A percentile compares a stretch with the other conserved stretches of the same genome.
Evolutionary conservation across 2,113 vertebrate species (phyloP).

Genomic region (Semicossyphus pulcher): DNA sequence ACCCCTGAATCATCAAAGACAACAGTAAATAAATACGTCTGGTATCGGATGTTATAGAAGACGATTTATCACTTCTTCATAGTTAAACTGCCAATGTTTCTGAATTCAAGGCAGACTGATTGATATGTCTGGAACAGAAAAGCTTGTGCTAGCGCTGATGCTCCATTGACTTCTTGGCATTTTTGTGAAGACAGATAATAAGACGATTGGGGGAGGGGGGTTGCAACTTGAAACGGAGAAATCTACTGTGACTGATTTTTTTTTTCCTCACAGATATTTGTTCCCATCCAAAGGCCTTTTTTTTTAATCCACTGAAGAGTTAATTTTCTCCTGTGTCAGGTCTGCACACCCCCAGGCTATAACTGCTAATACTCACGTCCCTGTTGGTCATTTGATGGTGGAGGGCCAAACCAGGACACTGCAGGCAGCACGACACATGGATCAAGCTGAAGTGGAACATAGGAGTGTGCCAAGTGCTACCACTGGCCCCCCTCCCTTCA

Average conservation of each 20-base stretch:
- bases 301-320: not conserved
- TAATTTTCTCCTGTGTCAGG: not conserved
- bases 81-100: not conserved
- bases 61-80: not conserved
- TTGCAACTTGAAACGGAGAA: not conserved
- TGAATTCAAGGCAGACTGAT: not conserved
- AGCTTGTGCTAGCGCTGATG: not conserved
- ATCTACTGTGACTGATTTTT: not conserved
- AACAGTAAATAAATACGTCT: not conserved
- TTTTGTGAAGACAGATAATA: not conserved
- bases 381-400: conserved; percentile 47
- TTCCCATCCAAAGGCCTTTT: not conserved
- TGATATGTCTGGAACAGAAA: not conserved
- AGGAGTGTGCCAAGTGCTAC: conserved; percentile 50
- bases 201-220: not conserved
- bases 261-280: not conserved
- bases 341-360: conserved; percentile 40
- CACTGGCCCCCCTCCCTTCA: conserved; percentile 5
- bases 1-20: too few species aligned
- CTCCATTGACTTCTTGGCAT: not conserved
- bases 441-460: conserved; percentile 68
- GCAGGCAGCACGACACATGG: conserved; percentile 64
- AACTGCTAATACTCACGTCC: conserved; percentile 33
- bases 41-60: not conserved
- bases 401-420: conserved; percentile 66